phyloP scores from a whole-genome alignment of 2,113 vertebrate species.

The Bubo blakistoni region DNA sequence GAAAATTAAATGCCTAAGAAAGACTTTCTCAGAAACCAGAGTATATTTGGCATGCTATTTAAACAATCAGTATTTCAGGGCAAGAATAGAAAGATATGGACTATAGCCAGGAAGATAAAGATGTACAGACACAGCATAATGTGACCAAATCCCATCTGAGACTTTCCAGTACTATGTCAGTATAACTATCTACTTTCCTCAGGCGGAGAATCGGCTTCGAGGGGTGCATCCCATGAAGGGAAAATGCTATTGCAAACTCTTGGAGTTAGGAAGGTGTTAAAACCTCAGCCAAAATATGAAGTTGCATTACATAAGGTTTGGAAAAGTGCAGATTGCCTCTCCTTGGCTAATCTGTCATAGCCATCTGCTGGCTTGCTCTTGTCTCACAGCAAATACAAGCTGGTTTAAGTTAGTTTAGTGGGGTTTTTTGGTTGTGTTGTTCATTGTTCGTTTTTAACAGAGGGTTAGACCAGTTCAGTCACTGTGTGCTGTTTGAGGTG shows the following conservation, averaged over 20 bases:
- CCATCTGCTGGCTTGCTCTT: conserved; percentile 29
- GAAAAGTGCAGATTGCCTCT: background rate
- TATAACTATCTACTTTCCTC: background rate
- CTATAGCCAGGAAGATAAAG: background rate
- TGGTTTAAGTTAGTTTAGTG: background rate
- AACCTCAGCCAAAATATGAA: background rate
- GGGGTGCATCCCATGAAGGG: background rate
- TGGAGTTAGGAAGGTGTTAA: conserved; percentile 1
- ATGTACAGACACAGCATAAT: background rate
- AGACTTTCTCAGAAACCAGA: background rate
- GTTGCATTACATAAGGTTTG: background rate
- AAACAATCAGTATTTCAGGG: background rate
- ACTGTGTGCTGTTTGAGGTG: background rate
- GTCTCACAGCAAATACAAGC: conserved; percentile 2
- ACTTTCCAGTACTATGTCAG: background rate
- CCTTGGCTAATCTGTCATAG: conserved; percentile 1
- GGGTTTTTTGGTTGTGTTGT: background rate
- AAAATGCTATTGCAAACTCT: background rate
- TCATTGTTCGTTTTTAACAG: background rate
- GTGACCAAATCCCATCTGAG: background rate
- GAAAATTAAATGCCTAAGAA: background rate
- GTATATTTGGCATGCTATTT: background rate
- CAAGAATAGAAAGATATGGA: background rate
- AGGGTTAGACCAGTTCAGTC: background rate
- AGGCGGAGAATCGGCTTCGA: rapidly evolving